Base-by-base conservation (phyloP, 2,113 vertebrate species). In the Polyodon spathula region DNA sequence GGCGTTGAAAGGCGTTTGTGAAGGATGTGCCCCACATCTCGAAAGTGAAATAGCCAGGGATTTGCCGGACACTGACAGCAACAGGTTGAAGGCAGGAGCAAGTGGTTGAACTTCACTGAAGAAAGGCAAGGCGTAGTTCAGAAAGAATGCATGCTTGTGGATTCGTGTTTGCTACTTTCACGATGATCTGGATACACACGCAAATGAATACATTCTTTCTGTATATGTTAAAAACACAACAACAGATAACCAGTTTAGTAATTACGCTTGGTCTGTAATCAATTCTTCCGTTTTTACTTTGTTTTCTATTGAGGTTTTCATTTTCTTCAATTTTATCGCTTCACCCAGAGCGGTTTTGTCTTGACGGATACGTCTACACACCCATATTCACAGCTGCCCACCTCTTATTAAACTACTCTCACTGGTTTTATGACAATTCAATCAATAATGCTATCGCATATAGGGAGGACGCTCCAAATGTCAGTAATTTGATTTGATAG, bases 401-500 rank as follows among this genome's bases (percentile, higher is more conserved):
- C 14, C 55, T 50, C 17, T 38, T 38, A 57, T 57, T 58, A 50
- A 43, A 52, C 17, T 58, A 59, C 41, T 15, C 37, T 54, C 42
- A 59, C 54, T 53, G 46, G 37, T 37, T 38, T 8, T 12, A 37
- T 38, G 56, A 37, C 46, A 54, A 54, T 54, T 48, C 11, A 57
- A 57, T 56, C 39, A 41, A 52, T 46, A 40, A 37, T 48, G 39
- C 43, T 64, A 54, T 53, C 44, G 63, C 58, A 53, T 43, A 54
- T 54, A 59, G 8, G 8, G 58, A 63, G 51, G 38, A 55, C 54
- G 44, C 54, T 55, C 44, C 9, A 16, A 63, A 57, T 51, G 54
- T 41, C 62, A 39, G 17, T 64, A 51, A 59, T 59, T 59, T 43
- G 56, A 59, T 64, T 59, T 53, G 14, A 64, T 59, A 64, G 42